Percentiles rank a stretch among this genome's conserved stretches.
Evolutionary conservation across 2,888 invertebrate genomes (phyloP).

Genomic region (Terebella lapidaria): DNA sequence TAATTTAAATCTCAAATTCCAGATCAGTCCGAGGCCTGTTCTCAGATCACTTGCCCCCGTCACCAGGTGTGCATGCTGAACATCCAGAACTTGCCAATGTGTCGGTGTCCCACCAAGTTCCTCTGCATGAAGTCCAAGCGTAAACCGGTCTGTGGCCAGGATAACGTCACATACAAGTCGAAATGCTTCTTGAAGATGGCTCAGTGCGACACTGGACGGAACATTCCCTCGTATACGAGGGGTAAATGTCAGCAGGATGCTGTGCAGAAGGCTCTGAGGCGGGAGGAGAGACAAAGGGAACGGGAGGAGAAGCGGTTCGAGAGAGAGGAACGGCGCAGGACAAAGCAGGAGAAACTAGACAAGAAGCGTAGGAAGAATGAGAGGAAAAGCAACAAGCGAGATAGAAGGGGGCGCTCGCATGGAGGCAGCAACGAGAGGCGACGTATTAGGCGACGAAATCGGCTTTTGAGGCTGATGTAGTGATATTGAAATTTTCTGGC

Average conservation of each 20-base stretch:
- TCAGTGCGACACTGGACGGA: conserved; percentile 3
- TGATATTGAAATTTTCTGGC: too few relatives aligned
- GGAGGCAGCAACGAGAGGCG: too few relatives aligned
- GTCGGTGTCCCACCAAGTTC: conserved; percentile 41
- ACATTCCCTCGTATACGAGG: background rate
- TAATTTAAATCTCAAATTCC: too few relatives aligned
- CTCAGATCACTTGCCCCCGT: conserved; percentile 35
- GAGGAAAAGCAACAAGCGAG: background rate
- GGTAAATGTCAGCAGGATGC: conserved; percentile 1
- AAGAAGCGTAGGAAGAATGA: background rate
- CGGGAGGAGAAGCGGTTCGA: background rate
- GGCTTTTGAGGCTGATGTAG: too few relatives aligned
- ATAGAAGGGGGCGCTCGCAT: too few relatives aligned
- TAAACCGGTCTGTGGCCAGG: conserved; percentile 37
- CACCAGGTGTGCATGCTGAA: conserved; percentile 46
- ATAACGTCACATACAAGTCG: conserved; percentile 28
- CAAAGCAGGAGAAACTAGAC: background rate
- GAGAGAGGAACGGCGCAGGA: background rate
- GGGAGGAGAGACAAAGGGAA: background rate
- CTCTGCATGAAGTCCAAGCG: conserved; percentile 31
- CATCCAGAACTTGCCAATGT: conserved; percentile 46
- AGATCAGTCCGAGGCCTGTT: conserved; percentile 6
- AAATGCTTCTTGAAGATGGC: conserved; percentile 19
- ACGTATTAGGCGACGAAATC: too few relatives aligned
- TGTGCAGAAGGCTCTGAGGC: background rate